Evolutionary conservation across 2,888 invertebrate genomes (phyloP).

Genomic region (Mellilla xanthometata): DNA sequence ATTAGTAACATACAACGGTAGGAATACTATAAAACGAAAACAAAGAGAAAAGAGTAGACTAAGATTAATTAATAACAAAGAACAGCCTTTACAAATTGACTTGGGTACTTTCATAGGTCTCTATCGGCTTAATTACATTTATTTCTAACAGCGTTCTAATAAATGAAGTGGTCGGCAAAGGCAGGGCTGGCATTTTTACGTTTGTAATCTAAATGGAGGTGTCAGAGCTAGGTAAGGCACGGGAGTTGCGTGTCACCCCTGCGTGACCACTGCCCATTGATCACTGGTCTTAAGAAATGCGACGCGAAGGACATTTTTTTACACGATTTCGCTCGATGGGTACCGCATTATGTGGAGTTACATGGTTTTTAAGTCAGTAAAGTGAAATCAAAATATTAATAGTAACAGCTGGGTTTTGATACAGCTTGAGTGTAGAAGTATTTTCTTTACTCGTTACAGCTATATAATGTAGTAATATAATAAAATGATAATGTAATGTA

Average conservation of each 20-base stretch:
- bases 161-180: constrained; percentile 55
- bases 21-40: too few relatives aligned
- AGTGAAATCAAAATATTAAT: too few relatives aligned
- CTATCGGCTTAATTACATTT: constrained; percentile 8
- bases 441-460: too few relatives aligned
- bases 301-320: constrained; percentile 51
- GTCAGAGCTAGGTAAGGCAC: constrained; percentile 46
- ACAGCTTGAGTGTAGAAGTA: too few relatives aligned
- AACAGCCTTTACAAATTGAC: too few relatives aligned
- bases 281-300: constrained; percentile 66
- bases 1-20: too few relatives aligned
- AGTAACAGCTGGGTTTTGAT: too few relatives aligned
- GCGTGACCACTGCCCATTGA: constrained; percentile 69
- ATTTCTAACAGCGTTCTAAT: constrained; percentile 41
- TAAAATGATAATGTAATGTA: too few relatives aligned
- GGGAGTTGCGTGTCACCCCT: constrained; percentile 56
- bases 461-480: too few relatives aligned
- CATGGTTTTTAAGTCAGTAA: neutral
- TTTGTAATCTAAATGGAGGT: constrained; percentile 57
- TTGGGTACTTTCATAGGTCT: too few relatives aligned
- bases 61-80: too few relatives aligned
- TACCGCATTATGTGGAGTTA: constrained; percentile 10
- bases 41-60: too few relatives aligned
- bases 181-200: constrained; percentile 62
- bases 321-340: constrained; percentile 41